These are phyloP conservation scores for Platyura marginata DNA, from an alignment of 1,140 invertebrate genomes.

Conservation along the genomic window DNA sequence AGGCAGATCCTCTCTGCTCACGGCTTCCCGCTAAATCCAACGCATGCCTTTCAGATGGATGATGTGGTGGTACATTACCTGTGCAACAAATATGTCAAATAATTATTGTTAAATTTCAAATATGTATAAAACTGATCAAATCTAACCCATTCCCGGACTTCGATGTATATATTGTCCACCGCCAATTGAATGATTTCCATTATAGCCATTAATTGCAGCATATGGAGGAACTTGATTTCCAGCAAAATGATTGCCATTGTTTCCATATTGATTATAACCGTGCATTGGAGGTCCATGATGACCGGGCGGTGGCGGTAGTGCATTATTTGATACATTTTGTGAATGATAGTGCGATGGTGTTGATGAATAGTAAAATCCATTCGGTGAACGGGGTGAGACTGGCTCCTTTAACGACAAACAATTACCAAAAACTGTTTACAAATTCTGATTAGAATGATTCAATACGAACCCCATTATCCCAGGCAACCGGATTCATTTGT, in stretches of 20 bases:
- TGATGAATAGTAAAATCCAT: slow-evolving; percentile 21
- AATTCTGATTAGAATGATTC: too few species aligned
- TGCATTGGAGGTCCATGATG: slow-evolving; percentile 14
- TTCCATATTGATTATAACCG: slow-evolving; percentile 12
- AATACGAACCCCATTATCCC: slow-evolving; percentile 24
- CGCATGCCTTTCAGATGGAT: slow-evolving; percentile 21
- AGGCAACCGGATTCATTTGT: slow-evolving; percentile 11
- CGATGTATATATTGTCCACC: slow-evolving; percentile 31
- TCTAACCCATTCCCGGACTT: too few species aligned
- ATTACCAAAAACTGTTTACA: too few species aligned
- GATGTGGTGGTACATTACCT: slow-evolving; percentile 21
- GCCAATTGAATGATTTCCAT: slow-evolving; percentile 9
- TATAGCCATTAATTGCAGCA: too few species aligned
- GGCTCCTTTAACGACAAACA: slow-evolving; percentile 15
- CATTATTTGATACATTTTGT: slow-evolving; percentile 14
- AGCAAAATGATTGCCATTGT: slow-evolving; percentile 25
- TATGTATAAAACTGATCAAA: too few species aligned
- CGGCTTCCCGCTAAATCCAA: slow-evolving; percentile 64
- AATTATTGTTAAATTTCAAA: too few species aligned
- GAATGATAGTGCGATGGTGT: slow-evolving; percentile 29
- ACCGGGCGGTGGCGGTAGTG: slow-evolving; percentile 12
- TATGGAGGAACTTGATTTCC: slow-evolving; percentile 24
- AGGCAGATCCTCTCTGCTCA: slow-evolving; percentile 83
- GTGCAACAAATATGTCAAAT: neutral
- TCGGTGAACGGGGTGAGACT: slow-evolving; percentile 17